phyloP scores from a whole-genome alignment of 2,797 vertebrate genomes.

The Molossus alvarezi region DNA sequence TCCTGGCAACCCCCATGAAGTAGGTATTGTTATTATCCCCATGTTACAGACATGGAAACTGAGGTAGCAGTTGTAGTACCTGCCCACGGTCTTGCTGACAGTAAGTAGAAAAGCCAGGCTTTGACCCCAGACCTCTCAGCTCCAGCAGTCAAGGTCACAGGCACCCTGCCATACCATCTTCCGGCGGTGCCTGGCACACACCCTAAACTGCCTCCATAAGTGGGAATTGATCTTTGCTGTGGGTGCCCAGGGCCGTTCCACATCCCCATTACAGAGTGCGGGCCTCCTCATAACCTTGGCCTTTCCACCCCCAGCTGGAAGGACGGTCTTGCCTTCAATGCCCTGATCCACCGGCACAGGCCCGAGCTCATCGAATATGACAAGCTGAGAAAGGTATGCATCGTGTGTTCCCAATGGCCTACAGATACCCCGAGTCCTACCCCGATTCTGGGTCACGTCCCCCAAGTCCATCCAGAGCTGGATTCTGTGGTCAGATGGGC shows the following conservation, averaged over 20 bases:
- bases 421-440: neutral
- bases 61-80: neutral
- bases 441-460: neutral
- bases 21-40: neutral
- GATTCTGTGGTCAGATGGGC: neutral
- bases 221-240: accelerated
- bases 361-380: slow-evolving; percentile 98
- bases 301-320: slow-evolving; percentile 93
- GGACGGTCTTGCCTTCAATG: slow-evolving; percentile 97
- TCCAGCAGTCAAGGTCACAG: neutral
- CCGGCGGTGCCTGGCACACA: neutral
- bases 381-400: slow-evolving; percentile 95
- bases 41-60: neutral
- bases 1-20: neutral
- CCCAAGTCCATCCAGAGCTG: neutral
- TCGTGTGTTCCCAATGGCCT: neutral
- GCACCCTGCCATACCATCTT: neutral
- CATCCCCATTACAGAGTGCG: neutral
- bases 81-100: neutral
- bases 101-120: neutral
- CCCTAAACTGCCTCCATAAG: neutral
- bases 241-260: accelerated
- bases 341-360: slow-evolving; percentile 97
- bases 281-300: neutral
- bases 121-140: neutral